Base-by-base conservation (phyloP, 2,113 vertebrate species). In the Dinomys branickii region DNA sequence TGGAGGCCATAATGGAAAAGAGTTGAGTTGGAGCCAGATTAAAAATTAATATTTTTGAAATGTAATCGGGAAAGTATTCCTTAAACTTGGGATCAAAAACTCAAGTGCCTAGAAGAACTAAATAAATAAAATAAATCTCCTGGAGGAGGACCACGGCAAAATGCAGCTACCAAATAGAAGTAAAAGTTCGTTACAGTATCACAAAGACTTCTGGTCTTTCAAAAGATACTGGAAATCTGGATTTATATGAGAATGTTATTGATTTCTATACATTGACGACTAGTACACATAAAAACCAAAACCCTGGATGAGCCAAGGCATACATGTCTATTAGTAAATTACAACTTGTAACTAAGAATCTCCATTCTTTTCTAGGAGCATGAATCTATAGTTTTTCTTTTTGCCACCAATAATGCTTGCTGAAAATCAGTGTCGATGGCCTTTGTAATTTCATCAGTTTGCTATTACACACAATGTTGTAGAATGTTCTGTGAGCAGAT, bases 381-480 rank as follows among this genome's bases (percentile, higher is more conserved):
- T 56, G 47, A 90, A 63, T 35, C 2, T 84, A 14, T 30, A 13
- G 5, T 65, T 95, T 92, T 67, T 81, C 38, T 80, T 88, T 85
- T 54, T 88, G 67, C 16, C 16, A 7, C 75, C n/a, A 69, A 85
- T 20, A 77, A 38, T 52, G 5, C 14, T 75, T 75, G n/a, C 26
- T 85, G 26, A 85, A 88, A 97, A 77, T n/a, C 47, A 58, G 16
- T 85, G 22, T 75, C 89, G 52, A 69, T 52, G 19, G 7, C 16
- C 44, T 50, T 44, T 85, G 35, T 50, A 28, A 90, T 91, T 90
- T 90, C 28, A 90, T 90, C 54, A 58, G 52, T 85, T 93, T 71
- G 81, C 10, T 52, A 47, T 71, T 91, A 75, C 7, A 82, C 19
- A 92, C 10, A 90, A 77, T 71, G 14, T n/a, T 75, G 10, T 88